phyloP scores from a whole-genome alignment of 2,888 invertebrate species.

The Drosophila quinaria region DNA sequence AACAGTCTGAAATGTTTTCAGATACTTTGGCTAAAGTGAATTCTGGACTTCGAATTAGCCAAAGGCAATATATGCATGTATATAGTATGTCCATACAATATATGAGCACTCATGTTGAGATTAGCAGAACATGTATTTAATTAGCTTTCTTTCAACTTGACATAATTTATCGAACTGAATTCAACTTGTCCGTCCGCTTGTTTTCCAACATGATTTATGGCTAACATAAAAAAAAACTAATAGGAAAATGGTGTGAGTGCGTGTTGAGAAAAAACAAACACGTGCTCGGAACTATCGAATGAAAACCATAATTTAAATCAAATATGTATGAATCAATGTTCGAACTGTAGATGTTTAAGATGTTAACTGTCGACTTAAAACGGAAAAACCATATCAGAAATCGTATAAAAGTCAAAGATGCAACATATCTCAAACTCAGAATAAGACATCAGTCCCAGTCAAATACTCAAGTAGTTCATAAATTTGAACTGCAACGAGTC shows the following conservation, averaged over 20 bases:
- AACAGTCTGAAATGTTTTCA: slow-evolving; percentile 29
- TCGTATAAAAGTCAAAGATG: slow-evolving; percentile 22
- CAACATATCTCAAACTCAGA: slow-evolving; percentile 12
- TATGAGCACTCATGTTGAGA: slow-evolving; percentile 10
- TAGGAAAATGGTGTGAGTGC: slow-evolving; percentile 19
- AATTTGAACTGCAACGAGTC: slow-evolving; percentile 64
- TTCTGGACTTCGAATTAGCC: slow-evolving; percentile 3
- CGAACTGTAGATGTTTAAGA: slow-evolving; percentile 31
- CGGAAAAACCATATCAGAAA: slow-evolving; percentile 18
- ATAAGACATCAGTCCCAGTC: slow-evolving; percentile 34
- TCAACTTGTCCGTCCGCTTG: slow-evolving; percentile 27
- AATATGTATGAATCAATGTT: slow-evolving; percentile 22
- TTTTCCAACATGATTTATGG: slow-evolving; percentile 61
- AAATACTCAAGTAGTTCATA: slow-evolving; percentile 70
- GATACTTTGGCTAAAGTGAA: slow-evolving; percentile 15
- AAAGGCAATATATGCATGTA: neutral
- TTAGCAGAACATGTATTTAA: slow-evolving; percentile 25
- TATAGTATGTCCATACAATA: too few relatives aligned
- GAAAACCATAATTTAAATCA: slow-evolving; percentile 24
- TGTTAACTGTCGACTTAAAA: slow-evolving; percentile 45
- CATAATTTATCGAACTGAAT: slow-evolving; percentile 43
- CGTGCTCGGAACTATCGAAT: slow-evolving; percentile 48
- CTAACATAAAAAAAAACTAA: slow-evolving; percentile 44
- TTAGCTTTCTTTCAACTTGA: slow-evolving; percentile 32
- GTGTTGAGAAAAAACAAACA: slow-evolving; percentile 25